Percentiles rank a stretch among this genome's conserved stretches.
phyloP scores from a whole-genome alignment of 2,113 vertebrate species.

The Apodemus speciosus region DNA sequence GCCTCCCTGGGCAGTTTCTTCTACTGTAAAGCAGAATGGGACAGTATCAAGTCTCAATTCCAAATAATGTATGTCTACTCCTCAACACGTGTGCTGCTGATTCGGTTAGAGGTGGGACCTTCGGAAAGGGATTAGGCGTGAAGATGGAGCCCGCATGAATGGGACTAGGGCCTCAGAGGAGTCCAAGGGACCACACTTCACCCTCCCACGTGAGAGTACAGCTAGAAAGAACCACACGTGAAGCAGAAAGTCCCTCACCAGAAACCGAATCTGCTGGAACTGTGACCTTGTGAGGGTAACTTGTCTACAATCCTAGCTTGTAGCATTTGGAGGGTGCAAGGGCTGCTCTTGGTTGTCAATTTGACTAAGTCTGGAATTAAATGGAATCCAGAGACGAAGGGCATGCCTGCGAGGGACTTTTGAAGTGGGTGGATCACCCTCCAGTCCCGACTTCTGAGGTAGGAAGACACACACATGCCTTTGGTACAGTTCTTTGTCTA shows the following conservation, averaged over 20 bases:
- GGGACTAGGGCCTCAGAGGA: background rate
- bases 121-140: background rate
- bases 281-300: background rate
- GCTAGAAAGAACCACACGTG: background rate
- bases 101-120: rapidly evolving
- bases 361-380: background rate
- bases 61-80: too few species aligned
- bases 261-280: background rate
- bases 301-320: background rate
- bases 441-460: background rate
- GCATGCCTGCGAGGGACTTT: background rate
- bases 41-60: background rate
- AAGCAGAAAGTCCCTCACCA: background rate
- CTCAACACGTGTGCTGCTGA: too few species aligned
- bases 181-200: background rate
- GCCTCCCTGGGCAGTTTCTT: background rate
- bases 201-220: background rate
- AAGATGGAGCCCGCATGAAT: background rate
- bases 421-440: background rate
- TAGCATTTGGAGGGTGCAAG: background rate
- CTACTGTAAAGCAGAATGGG: rapidly evolving
- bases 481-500: background rate
- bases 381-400: background rate
- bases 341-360: background rate
- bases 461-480: background rate